These are phyloP conservation scores for Anagyrus pseudococci DNA, from an alignment of 2,888 invertebrate genomes.

Conservation along the genomic window DNA sequence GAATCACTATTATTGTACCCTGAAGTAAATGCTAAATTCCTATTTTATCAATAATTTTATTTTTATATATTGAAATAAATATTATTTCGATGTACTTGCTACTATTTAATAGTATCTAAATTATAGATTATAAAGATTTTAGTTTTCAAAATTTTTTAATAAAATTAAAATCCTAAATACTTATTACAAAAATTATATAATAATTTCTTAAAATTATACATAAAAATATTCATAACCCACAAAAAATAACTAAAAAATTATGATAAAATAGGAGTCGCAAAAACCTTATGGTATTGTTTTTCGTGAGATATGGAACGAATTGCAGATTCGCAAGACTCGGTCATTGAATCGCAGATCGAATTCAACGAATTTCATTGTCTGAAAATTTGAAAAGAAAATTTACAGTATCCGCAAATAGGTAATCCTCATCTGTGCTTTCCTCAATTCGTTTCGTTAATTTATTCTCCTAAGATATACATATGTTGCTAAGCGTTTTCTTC, in stretches of 20 bases:
- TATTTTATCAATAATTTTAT: constrained; percentile 13
- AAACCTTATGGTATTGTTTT: not conserved
- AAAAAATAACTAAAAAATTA: not conserved
- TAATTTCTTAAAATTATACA: not conserved
- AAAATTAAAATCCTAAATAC: not conserved
- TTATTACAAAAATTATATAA: not conserved
- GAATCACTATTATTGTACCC: constrained; percentile 10
- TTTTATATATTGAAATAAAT: not conserved
- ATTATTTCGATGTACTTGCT: not conserved
- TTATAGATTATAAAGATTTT: no score
- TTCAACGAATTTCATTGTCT: constrained; percentile 6
- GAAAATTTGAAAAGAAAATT: constrained; percentile 1
- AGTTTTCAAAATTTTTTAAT: not conserved
- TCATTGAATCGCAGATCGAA: constrained; percentile 2
- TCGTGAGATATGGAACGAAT: not conserved
- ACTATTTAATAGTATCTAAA: not conserved
- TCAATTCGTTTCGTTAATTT: constrained; percentile 19
- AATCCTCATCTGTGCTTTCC: not conserved
- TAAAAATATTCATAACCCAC: not conserved
- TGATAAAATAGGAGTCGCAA: constrained; percentile 4
- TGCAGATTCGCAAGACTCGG: constrained; percentile 14
- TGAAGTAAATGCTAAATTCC: not conserved
- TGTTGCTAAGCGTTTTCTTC: constrained; percentile 16
- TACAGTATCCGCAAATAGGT: not conserved
- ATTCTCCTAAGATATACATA: constrained; percentile 5